Evolutionary conservation across 2,113 vertebrate species (phyloP).

Genomic region (Triplophysa siluroides): DNA sequence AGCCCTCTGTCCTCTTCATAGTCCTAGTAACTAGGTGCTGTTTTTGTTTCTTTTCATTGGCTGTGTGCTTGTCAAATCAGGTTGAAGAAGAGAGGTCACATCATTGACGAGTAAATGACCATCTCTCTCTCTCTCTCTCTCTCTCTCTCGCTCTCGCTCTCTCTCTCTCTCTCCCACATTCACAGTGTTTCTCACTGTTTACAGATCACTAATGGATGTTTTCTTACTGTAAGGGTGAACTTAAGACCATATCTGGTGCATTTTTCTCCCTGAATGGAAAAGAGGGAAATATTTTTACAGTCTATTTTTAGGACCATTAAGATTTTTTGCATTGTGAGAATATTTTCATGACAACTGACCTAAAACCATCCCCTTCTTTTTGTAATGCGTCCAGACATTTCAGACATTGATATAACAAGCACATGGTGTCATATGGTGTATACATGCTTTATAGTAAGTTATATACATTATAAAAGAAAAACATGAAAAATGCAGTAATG

Average conservation of each 20-base stretch:
- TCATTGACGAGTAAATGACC: slow-evolving; percentile 53
- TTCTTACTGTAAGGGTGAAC: slow-evolving; percentile 41
- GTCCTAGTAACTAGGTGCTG: slow-evolving; percentile 67
- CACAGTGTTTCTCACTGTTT: slow-evolving; percentile 61
- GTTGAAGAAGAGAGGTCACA: slow-evolving; percentile 60
- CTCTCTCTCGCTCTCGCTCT: slow-evolving; percentile 40
- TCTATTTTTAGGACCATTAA: not conserved
- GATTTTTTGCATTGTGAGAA: too few relatives aligned
- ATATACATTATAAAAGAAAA: too few relatives aligned
- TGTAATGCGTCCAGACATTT: too few relatives aligned
- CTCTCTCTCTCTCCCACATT: slow-evolving; percentile 48
- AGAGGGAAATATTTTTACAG: not conserved
- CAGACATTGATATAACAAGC: too few relatives aligned
- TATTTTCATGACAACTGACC: too few relatives aligned
- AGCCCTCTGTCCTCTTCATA: slow-evolving; percentile 50
- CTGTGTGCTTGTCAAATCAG: slow-evolving; percentile 61
- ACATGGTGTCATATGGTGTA: too few relatives aligned
- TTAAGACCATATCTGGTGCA: not conserved
- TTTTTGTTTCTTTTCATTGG: slow-evolving; percentile 64
- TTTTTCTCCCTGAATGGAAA: not conserved
- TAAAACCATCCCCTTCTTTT: too few relatives aligned
- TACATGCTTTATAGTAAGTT: too few relatives aligned
- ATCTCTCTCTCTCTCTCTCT: slow-evolving; percentile 10
- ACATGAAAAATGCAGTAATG: too few relatives aligned
- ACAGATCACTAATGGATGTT: slow-evolving; percentile 64